These are phyloP conservation scores for Muntiacus reevesi DNA, from an alignment of 2,113 vertebrate species.

Conservation along the genomic window DNA sequence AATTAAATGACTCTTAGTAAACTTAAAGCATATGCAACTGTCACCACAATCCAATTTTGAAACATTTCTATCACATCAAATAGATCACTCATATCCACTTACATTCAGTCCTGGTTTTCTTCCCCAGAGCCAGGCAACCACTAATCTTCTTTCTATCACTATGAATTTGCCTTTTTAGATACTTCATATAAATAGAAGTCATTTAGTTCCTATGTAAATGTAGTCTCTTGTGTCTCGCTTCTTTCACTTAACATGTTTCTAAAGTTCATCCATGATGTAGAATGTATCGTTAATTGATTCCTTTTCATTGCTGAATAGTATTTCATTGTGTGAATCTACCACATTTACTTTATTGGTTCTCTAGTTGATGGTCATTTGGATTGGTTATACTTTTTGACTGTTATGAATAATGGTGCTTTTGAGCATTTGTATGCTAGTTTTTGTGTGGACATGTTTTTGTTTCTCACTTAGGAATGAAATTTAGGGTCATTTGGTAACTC, in stretches of 20 bases:
- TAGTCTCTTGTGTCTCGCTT: not conserved
- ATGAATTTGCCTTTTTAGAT: conserved; percentile 15
- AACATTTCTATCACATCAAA: not conserved
- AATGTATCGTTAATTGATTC: not conserved
- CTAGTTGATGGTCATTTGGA: not conserved
- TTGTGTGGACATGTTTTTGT: not conserved
- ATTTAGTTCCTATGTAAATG: not conserved
- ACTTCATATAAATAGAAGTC: not conserved
- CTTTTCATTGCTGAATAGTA: conserved; percentile 1
- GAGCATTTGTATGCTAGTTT: not conserved
- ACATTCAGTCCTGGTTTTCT: not conserved
- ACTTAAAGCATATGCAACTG: not conserved
- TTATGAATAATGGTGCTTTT: conserved; percentile 12
- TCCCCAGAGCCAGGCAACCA: not conserved
- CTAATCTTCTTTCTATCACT: not conserved
- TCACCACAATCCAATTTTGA: conserved; percentile 4
- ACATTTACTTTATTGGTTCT: conserved; percentile 29
- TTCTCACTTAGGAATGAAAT: conserved; percentile 19
- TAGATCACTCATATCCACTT: not conserved
- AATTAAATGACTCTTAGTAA: conserved; percentile 41
- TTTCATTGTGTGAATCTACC: not conserved
- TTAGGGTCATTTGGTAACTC: not conserved
- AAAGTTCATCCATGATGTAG: not conserved
- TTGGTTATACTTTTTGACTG: not conserved
- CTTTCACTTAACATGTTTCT: conserved; percentile 25